Percentiles rank a stretch among this genome's conserved stretches.
These are phyloP conservation scores for Riptortus pedestris DNA, from an alignment of 1,140 invertebrate genomes.

Conservation along the genomic window DNA sequence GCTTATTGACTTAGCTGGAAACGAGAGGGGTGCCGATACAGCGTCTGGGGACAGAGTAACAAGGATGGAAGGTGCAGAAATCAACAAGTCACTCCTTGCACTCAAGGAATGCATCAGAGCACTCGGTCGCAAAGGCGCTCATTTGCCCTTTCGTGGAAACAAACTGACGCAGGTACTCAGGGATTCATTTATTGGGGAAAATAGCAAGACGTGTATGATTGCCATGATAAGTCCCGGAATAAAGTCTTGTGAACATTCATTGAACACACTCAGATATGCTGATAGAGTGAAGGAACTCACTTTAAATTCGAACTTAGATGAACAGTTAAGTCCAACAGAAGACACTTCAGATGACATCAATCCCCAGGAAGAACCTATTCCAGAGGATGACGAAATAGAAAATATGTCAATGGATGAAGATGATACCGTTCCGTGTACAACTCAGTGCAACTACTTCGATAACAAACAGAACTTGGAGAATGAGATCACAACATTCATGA, in stretches of 20 bases:
- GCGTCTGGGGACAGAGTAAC: constrained; percentile 91
- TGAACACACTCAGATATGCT: constrained; percentile 95
- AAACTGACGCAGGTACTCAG: constrained; percentile 95
- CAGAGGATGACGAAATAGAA: no score
- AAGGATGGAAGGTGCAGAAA: constrained; percentile 96
- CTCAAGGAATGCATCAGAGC: constrained; percentile 97
- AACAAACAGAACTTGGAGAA: no score
- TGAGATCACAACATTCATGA: no score
- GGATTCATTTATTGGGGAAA: constrained; percentile 97
- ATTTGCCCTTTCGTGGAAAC: constrained; percentile 92
- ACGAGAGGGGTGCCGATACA: constrained; percentile 95
- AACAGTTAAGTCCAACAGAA: no score
- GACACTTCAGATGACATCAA: no score
- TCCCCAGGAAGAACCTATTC: no score
- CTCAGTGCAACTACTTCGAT: no score
- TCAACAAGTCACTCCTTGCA: constrained; percentile 94
- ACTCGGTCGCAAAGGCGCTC: constrained; percentile 82
- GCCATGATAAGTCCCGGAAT: constrained; percentile 96
- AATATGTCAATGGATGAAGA: no score
- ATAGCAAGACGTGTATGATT: constrained; percentile 98
- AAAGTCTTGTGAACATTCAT: constrained; percentile 89
- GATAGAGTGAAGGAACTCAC: constrained; percentile 88
- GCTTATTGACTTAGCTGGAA: constrained; percentile 95
- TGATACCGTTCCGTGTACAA: no score
- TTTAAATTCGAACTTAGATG: no score